A percentile compares a stretch with the other conserved stretches of the same genome.
Conservation (phyloP, 1,140 invertebrate genomes). For the Bilobella aurantiaca region DNA sequence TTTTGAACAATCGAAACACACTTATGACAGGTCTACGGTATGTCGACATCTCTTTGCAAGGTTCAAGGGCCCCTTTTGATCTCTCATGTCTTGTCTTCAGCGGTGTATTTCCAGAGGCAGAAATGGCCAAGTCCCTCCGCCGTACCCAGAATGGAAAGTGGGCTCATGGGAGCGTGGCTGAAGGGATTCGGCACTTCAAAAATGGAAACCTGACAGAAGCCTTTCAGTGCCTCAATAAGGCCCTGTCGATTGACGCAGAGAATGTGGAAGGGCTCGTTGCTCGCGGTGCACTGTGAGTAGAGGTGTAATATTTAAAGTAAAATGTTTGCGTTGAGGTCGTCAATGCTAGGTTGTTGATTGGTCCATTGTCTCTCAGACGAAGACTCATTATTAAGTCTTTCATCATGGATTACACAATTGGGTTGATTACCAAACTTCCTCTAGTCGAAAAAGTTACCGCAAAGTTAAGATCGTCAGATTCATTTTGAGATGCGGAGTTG, state of each 20-base stretch:
- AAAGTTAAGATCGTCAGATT: too few relatives aligned
- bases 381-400: background rate
- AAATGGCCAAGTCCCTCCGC: constrained; percentile 69
- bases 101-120: constrained; percentile 61
- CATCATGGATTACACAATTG: background rate
- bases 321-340: background rate
- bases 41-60: too few relatives aligned
- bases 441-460: too few relatives aligned
- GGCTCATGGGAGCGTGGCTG: constrained; percentile 80
- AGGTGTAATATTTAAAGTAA: background rate
- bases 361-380: background rate
- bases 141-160: constrained; percentile 82
- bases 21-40: constrained; percentile 66
- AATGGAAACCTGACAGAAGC: constrained; percentile 78
- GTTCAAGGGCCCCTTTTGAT: too few relatives aligned
- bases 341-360: background rate
- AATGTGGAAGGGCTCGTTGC: constrained; percentile 92
- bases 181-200: constrained; percentile 90
- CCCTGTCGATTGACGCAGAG: constrained; percentile 75
- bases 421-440: too few relatives aligned
- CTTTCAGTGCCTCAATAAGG: constrained; percentile 89
- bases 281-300: constrained; percentile 68
- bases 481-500: too few relatives aligned
- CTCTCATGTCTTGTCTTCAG: constrained; percentile 43
- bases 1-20: constrained; percentile 57